A percentile compares a stretch with the other conserved stretches of the same genome.
Evolutionary conservation across 2,797 vertebrate genomes (phyloP).

Genomic region (Chromis chromis): DNA sequence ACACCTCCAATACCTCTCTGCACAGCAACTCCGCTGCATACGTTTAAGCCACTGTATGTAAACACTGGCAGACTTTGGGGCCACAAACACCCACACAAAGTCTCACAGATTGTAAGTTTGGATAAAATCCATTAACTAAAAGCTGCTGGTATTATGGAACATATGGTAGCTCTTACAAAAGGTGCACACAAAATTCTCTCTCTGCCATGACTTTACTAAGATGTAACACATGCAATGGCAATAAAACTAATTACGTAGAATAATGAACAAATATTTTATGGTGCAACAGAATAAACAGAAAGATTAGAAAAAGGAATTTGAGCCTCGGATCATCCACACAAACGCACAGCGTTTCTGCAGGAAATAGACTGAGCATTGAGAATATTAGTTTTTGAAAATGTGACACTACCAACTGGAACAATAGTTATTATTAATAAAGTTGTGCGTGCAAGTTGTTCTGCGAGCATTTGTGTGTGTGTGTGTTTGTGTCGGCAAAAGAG

Average conservation of each 20-base stretch:
- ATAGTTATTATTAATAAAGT: conserved; percentile 45
- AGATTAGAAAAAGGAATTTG: conserved; percentile 31
- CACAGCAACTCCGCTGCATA: conserved; percentile 66
- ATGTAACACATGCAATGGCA: conserved; percentile 16
- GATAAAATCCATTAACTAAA: conserved; percentile 27
- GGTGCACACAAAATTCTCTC: background rate
- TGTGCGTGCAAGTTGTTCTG: conserved; percentile 27
- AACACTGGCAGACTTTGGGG: conserved; percentile 53
- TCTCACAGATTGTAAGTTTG: conserved; percentile 18
- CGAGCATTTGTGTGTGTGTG: conserved; percentile 52
- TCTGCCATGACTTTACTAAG: conserved; percentile 2
- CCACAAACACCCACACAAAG: conserved; percentile 45
- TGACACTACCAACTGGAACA: conserved; percentile 40
- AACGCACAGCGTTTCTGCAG: conserved; percentile 18
- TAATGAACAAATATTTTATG: conserved; percentile 6
- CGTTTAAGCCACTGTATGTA: conserved; percentile 60
- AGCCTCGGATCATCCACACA: conserved; percentile 29
- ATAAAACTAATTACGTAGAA: conserved; percentile 4
- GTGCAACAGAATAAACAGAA: conserved; percentile 11
- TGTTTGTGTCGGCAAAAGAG: conserved; percentile 74
- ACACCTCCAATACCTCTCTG: conserved; percentile 77
- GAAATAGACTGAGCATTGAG: conserved; percentile 30
- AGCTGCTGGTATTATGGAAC: conserved; percentile 48
- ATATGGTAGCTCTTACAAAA: conserved; percentile 21
- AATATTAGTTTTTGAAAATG: conserved; percentile 58